A percentile compares a stretch with the other conserved stretches of the same genome.
phyloP scores from a whole-genome alignment of 2,113 vertebrate species.

The Phodopus roborovskii region DNA sequence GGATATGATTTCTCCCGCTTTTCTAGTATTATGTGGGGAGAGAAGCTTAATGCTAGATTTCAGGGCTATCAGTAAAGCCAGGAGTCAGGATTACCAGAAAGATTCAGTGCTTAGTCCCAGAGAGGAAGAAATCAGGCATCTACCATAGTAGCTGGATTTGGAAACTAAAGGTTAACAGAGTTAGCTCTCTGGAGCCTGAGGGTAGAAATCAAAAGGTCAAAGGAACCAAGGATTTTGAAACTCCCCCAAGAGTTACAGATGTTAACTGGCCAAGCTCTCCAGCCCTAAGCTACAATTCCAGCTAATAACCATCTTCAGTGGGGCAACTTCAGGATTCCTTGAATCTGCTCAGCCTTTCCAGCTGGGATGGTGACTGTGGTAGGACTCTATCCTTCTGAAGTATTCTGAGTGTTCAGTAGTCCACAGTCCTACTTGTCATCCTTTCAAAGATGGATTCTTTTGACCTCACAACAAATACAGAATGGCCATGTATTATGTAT shows the following conservation, averaged over 20 bases:
- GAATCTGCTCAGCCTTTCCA: background rate
- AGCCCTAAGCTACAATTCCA: background rate
- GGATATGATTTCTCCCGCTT: background rate
- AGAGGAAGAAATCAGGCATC: background rate
- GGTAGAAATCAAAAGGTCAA: constrained; percentile 32
- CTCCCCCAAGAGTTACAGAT: background rate
- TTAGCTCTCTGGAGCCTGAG: background rate
- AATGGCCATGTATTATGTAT: background rate
- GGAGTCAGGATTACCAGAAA: background rate
- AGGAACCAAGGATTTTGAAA: constrained; percentile 26
- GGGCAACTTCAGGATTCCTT: background rate
- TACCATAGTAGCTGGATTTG: background rate
- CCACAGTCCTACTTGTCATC: background rate
- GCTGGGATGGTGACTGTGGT: background rate
- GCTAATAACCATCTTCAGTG: background rate
- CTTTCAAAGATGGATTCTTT: background rate
- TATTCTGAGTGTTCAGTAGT: background rate
- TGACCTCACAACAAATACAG: constrained; percentile 1
- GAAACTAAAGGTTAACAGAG: constrained; percentile 21
- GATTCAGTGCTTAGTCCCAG: background rate
- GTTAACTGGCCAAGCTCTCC: background rate
- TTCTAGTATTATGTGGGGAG: background rate
- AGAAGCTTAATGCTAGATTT: background rate
- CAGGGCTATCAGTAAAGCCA: background rate
- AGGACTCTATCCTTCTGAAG: background rate